Conservation (phyloP, 2,113 vertebrate genomes). For the Cacatua alba region DNA sequence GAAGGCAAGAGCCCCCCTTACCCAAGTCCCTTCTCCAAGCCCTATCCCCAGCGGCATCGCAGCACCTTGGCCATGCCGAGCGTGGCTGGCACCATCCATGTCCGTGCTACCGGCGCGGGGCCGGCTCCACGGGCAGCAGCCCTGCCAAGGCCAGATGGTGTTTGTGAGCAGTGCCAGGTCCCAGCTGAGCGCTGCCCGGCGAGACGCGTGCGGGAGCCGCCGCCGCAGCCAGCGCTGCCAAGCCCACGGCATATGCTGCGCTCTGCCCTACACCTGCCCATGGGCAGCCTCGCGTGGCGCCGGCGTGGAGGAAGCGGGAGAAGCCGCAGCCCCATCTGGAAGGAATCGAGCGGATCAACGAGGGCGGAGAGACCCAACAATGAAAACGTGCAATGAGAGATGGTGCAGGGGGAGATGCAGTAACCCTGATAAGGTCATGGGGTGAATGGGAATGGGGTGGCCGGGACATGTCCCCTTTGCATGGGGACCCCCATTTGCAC, state of each 20-base stretch:
- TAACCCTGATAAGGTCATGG: fast-evolving
- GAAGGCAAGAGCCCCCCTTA: fast-evolving
- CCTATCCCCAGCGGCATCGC: background rate
- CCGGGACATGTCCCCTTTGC: fast-evolving
- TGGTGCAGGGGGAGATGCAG: fast-evolving
- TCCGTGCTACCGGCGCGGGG: background rate
- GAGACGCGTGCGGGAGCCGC: conserved; percentile 76
- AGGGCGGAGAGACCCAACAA: background rate
- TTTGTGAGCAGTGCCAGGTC: conserved; percentile 81
- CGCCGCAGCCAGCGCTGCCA: conserved; percentile 75
- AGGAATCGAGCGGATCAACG: conserved; percentile 64
- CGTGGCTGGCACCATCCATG: background rate
- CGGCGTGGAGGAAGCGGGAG: conserved; percentile 55
- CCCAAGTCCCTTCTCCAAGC: background rate
- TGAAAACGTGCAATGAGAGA: background rate
- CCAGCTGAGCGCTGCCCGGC: conserved; percentile 82
- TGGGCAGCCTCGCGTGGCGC: conserved; percentile 72
- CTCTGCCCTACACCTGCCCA: conserved; percentile 84
- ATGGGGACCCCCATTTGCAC: background rate
- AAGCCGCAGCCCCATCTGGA: conserved; percentile 77
- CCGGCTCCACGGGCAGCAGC: conserved; percentile 38
- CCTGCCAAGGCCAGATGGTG: conserved; percentile 88
- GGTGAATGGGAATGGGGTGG: fast-evolving
- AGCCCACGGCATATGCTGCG: conserved; percentile 83
- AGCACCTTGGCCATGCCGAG: background rate